Evolutionary conservation across 37 sponge, comb jelly and placozoan species (phyloP).

Genomic region (Geodia barretti): DNA sequence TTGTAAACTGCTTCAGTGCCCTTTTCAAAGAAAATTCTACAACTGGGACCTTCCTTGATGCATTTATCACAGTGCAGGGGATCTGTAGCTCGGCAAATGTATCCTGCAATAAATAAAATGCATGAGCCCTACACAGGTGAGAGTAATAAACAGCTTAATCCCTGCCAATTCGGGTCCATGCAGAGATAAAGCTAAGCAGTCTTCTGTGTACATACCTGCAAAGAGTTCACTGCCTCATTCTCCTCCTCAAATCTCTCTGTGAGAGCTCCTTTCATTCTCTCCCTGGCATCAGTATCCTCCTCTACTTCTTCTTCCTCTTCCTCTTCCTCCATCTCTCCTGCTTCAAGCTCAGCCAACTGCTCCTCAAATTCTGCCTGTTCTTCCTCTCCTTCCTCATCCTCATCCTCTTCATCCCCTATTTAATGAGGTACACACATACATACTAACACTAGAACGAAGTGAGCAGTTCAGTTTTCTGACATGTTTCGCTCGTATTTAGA

Average conservation of each 20-base stretch:
- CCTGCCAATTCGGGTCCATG: neutral
- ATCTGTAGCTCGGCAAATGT: conserved; percentile 72
- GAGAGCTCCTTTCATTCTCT: conserved; percentile 69
- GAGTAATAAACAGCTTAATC: no score
- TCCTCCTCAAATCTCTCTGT: conserved; percentile 84
- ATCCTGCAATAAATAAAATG: conserved; percentile 57
- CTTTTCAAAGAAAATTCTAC: conserved; percentile 69
- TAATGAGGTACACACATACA: no score
- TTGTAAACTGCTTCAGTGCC: conserved; percentile 44
- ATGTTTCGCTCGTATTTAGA: no score
- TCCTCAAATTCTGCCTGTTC: conserved; percentile 62
- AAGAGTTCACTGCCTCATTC: conserved; percentile 27
- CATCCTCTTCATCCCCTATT: conserved; percentile 18
- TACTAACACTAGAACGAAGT: no score
- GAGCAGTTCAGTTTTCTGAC: no score
- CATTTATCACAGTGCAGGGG: conserved; percentile 61
- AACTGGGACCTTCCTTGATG: conserved; percentile 59
- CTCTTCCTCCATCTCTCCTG: conserved; percentile 83
- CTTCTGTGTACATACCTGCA: conserved; percentile 33
- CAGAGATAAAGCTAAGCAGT: neutral
- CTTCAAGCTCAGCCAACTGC: conserved; percentile 77
- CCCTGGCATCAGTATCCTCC: conserved; percentile 76
- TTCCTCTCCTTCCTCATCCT: conserved; percentile 56
- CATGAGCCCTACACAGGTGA: no score
- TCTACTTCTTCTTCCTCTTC: conserved; percentile 83